Base-by-base conservation (phyloP, 2,888 invertebrate species). In the Agonopterix subpropinquella region DNA sequence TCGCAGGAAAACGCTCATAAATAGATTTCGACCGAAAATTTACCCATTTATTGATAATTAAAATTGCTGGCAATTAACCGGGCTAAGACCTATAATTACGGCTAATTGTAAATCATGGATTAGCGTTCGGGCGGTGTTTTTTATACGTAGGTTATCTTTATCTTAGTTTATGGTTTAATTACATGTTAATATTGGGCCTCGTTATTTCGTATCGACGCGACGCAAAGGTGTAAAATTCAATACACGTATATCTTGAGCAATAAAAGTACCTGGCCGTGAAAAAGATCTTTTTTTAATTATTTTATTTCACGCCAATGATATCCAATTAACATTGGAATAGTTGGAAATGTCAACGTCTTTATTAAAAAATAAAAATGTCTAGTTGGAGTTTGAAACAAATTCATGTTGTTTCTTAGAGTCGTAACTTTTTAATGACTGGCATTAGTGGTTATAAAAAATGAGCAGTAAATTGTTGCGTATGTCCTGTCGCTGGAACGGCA, bases 111-210 rank as follows among this genome's bases (percentile, higher is more conserved):
- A 83, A 84, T 85, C 79, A 80, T 64, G 75, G 87, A 85, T 87
- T 83, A 83, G 72, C 59, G 56, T 59, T 53, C 56, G 64, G 51
- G 72, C 79, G 86, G 84, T 64, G 62, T 73, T 73, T 77, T 77
- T 80, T 73, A 42, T 47, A 65, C 59, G 63, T 65, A 57, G 56
- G 59, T 70, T 69, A 69, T 69, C 72, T 80, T 80, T 81, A 85
- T 85, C 81, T 79, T 63, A 70, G 64, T 87, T 88, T 86, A 88
- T 85, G 76, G 70, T 81, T 83, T 87, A 87, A 87, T 87, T 87
- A 84, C 70, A 67, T 62, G 70, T 76, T 77, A 74, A 72, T 70
- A 67, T 68, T 65, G 58, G 58, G 54, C 55, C 67, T 70, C 63
- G 70, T 74, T 73, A 68, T 66, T 66, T 70, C 63, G 64, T 75